Evolutionary conservation across 2,888 invertebrate species (phyloP).

Genomic region (Eudasyphora cyanicolor): DNA sequence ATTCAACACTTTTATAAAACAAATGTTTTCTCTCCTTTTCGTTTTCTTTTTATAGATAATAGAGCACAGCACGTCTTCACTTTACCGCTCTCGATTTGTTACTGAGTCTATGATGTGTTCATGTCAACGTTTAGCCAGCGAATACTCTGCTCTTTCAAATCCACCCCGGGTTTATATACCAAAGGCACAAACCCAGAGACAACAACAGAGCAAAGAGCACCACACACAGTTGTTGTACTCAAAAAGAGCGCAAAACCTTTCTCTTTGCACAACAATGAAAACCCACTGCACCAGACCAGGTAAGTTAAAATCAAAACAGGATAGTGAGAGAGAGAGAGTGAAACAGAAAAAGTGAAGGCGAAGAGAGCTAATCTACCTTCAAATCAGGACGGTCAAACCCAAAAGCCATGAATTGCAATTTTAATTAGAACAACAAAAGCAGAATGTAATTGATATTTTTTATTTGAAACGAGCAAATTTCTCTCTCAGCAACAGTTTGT

Average conservation of each 20-base stretch:
- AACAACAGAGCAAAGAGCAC: constrained; percentile 5
- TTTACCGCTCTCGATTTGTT: not conserved
- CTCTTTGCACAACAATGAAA: too few species aligned
- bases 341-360: not conserved
- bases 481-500: constrained; percentile 23
- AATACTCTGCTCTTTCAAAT: constrained; percentile 1
- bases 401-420: constrained; percentile 43
- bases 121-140: not conserved
- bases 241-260: too few species aligned
- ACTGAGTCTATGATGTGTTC: constrained; percentile 17
- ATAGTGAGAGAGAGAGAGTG: not conserved
- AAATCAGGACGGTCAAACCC: not conserved
- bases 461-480: not conserved
- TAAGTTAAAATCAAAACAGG: not conserved
- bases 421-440: constrained; percentile 24
- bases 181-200: not conserved
- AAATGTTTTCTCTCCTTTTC: not conserved
- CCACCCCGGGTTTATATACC: constrained; percentile 13
- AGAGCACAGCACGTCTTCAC: not conserved
- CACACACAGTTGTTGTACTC: not conserved
- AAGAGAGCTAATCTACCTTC: not conserved
- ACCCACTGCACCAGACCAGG: too few species aligned
- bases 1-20: not conserved
- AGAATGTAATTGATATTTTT: constrained; percentile 40
- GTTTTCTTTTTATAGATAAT: not conserved